A percentile compares a stretch with the other conserved stretches of the same genome.
phyloP scores from a whole-genome alignment of 2,113 vertebrate genomes.

The Tyto alba region DNA sequence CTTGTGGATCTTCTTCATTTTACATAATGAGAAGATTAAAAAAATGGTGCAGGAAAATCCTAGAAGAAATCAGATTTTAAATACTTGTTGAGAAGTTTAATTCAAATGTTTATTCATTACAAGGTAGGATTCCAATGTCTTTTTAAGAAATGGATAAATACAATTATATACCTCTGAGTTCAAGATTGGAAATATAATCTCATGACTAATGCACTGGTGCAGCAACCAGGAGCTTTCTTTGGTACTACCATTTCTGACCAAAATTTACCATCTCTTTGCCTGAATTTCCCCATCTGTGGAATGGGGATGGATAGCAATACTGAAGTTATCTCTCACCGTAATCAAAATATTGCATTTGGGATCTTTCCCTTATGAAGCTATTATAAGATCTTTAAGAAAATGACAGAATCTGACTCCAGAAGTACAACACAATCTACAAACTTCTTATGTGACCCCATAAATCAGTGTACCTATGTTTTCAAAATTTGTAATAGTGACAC shows the following conservation, averaged over 20 bases:
- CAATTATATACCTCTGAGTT: background rate
- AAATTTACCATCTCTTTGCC: background rate
- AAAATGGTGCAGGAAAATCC: background rate
- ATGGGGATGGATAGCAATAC: background rate
- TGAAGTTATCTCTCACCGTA: background rate
- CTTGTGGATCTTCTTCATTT: background rate
- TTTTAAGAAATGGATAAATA: background rate
- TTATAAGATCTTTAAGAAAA: background rate
- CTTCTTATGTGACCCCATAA: background rate
- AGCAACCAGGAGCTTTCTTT: background rate
- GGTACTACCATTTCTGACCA: background rate
- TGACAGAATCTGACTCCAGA: background rate
- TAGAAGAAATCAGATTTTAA: background rate
- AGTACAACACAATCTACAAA: background rate
- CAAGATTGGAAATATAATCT: background rate
- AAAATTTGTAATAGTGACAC: background rate
- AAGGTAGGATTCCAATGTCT: background rate
- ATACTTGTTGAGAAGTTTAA: background rate
- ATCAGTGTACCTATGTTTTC: background rate
- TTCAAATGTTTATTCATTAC: background rate
- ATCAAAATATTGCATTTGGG: background rate
- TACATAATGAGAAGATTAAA: background rate
- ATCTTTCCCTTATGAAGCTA: background rate
- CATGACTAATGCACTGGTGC: accelerated
- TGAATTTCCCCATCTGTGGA: background rate